A percentile compares a stretch with the other conserved stretches of the same genome.
phyloP scores from a whole-genome alignment of 2,797 vertebrate species.

The Erethizon dorsatum region DNA sequence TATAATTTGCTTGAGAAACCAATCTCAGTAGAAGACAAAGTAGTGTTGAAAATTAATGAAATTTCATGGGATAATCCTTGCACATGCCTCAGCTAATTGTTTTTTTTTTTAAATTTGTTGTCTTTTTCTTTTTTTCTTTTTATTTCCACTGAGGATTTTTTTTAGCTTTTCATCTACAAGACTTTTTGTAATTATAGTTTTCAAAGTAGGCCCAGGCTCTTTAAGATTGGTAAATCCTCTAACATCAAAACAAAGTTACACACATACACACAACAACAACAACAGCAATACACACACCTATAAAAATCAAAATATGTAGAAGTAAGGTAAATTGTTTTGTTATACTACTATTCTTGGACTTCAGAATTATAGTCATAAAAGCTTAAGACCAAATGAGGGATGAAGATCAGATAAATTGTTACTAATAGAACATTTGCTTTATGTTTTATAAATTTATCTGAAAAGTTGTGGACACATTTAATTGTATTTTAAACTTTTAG shows the following conservation, averaged over 20 bases:
- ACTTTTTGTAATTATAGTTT: conserved; percentile 15
- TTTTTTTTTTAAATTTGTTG: neutral
- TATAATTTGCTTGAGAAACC: neutral
- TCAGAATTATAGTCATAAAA: conserved; percentile 46
- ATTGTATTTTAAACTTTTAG: neutral
- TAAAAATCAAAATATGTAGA: conserved; percentile 33
- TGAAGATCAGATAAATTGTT: conserved; percentile 10
- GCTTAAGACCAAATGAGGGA: conserved; percentile 22
- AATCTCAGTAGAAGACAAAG: neutral
- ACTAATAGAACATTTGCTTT: neutral
- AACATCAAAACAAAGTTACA: conserved; percentile 15
- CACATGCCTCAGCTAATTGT: neutral
- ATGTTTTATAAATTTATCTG: conserved; percentile 37
- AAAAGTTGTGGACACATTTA: neutral
- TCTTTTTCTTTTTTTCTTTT: conserved; percentile 29
- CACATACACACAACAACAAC: accelerated
- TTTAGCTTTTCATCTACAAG: neutral
- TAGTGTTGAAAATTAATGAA: conserved; percentile 29
- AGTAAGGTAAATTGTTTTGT: conserved; percentile 13
- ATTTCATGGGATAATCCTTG: neutral
- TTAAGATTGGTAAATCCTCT: conserved; percentile 23
- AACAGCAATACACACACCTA: neutral
- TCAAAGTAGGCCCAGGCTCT: neutral
- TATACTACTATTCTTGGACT: neutral
- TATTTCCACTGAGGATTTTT: neutral